Evolutionary conservation across 37 sponge, comb jelly and placozoan species (phyloP).

Genomic region (Beroe ovata): DNA sequence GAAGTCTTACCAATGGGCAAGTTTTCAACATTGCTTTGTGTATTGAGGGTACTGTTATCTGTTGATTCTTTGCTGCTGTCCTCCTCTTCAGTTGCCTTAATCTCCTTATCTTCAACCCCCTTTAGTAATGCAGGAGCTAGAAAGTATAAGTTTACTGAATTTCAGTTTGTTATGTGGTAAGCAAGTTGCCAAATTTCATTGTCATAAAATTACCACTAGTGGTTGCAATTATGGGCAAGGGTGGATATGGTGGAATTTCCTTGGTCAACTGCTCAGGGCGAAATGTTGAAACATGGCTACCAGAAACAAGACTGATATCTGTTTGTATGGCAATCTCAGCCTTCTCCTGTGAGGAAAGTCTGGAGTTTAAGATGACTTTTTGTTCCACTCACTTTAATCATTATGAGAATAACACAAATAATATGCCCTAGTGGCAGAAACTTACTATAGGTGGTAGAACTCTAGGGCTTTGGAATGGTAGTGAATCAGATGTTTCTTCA

Average conservation of each 20-base stretch:
- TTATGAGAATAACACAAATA: neutral
- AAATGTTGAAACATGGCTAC: neutral
- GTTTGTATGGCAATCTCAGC: conserved; percentile 13
- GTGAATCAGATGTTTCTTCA: conserved; percentile 13
- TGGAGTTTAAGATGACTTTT: too few species aligned
- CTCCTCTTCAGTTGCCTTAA: neutral
- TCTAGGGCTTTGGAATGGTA: neutral
- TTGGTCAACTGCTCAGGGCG: conserved; percentile 10
- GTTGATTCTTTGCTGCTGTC: neutral
- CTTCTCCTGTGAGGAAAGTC: neutral
- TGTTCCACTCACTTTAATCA: too few species aligned
- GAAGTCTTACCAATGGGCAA: too few species aligned
- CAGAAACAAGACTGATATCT: conserved; percentile 23
- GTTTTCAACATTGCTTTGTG: neutral
- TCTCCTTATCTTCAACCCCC: neutral
- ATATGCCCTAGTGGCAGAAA: neutral
- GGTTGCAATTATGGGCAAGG: conserved; percentile 26
- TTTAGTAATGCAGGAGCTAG: neutral
- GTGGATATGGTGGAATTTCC: conserved; percentile 57
- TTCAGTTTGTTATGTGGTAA: too few species aligned
- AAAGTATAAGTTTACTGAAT: neutral
- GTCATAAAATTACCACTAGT: conserved; percentile 49
- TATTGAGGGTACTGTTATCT: neutral
- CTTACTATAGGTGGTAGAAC: neutral
- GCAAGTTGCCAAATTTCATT: too few species aligned